phyloP scores from a whole-genome alignment of 2,888 invertebrate species.

The Agonopterix arenella region DNA sequence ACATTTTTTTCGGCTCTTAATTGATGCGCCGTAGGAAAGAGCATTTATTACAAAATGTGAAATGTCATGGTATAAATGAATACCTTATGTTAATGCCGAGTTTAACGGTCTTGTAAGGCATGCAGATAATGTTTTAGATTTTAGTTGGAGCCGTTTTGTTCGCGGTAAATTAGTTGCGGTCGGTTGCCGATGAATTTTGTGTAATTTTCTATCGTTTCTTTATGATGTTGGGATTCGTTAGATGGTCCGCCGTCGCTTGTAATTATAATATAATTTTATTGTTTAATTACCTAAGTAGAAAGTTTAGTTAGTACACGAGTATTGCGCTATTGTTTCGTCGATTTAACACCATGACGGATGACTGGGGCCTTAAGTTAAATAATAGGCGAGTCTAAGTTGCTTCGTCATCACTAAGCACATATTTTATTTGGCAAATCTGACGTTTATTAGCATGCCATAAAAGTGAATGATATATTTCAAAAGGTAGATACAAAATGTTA shows the following conservation, averaged over 20 bases:
- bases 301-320: slow-evolving; percentile 21
- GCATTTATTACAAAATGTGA: slow-evolving; percentile 75
- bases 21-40: slow-evolving; percentile 71
- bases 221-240: slow-evolving; percentile 16
- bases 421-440: slow-evolving; percentile 43
- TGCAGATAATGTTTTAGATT: slow-evolving; percentile 58
- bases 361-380: slow-evolving; percentile 11
- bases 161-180: slow-evolving; percentile 67
- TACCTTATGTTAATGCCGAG: slow-evolving; percentile 69
- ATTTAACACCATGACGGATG: slow-evolving; percentile 26
- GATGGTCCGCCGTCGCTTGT: slow-evolving; percentile 17
- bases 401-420: slow-evolving; percentile 30
- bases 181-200: slow-evolving; percentile 55
- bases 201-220: slow-evolving; percentile 49
- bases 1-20: slow-evolving; percentile 74
- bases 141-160: slow-evolving; percentile 60
- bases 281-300: slow-evolving; percentile 49
- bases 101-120: slow-evolving; percentile 63
- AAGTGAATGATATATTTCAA: slow-evolving; percentile 6
- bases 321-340: slow-evolving; percentile 28
- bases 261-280: slow-evolving; percentile 40
- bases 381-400: slow-evolving; percentile 22
- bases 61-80: slow-evolving; percentile 75
- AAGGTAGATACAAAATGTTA: slow-evolving; percentile 1
- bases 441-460: slow-evolving; percentile 21